phyloP scores from a whole-genome alignment of 2,113 vertebrate species.

The human (Homo sapiens) region GRCh38 chr1:208890501-208891000 shows the following conservation, averaged over 20 bases:
- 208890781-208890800: slow-evolving; percentile 33
- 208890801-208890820: slow-evolving; percentile 58
- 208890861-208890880: not conserved
- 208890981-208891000: not conserved
- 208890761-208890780: not conserved
- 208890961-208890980: not conserved
- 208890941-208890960: not conserved
- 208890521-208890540: not conserved
- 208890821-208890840: slow-evolving; percentile 53
- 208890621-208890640: slow-evolving; percentile 49
- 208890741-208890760: not conserved
- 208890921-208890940: not conserved
- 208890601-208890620: not conserved
- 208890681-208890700: not conserved
- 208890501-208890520: not conserved
- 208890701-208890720: not conserved
- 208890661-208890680: not conserved
- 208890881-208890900: not conserved
- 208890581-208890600: not conserved
- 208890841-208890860: slow-evolving; percentile 33
- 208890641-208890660: not conserved
- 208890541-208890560: not conserved
- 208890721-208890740: not conserved
- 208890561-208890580: not conserved
- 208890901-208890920: not conserved